Conservation (phyloP, 1,140 invertebrate species). For the Teleogryllus occipitalis region DNA sequence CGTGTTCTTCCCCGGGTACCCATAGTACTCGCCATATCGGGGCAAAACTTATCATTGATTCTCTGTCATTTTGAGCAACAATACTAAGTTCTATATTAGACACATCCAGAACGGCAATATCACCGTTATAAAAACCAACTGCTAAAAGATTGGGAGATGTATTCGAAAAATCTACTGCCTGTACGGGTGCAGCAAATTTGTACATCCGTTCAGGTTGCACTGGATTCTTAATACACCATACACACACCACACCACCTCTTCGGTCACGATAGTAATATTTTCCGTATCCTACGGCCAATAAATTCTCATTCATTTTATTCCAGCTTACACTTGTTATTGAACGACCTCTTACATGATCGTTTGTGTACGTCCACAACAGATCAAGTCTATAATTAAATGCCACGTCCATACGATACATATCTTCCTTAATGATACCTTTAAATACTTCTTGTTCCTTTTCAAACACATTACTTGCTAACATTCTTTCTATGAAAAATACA, state of each 20-base stretch:
- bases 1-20: neutral
- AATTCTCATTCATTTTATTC: conserved; percentile 52
- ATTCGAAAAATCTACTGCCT: conserved; percentile 63
- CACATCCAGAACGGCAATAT: conserved; percentile 62
- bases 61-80: conserved; percentile 43
- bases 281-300: conserved; percentile 63
- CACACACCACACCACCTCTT: conserved; percentile 54
- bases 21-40: conserved; percentile 51
- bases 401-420: conserved; percentile 49
- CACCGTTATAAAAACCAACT: conserved; percentile 70
- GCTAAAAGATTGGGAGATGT: conserved; percentile 61
- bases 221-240: conserved; percentile 83
- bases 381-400: conserved; percentile 53
- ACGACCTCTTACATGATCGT: conserved; percentile 26
- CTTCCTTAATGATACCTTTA: conserved; percentile 47
- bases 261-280: conserved; percentile 45
- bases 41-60: conserved; percentile 48
- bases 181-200: conserved; percentile 57
- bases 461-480: conserved; percentile 57
- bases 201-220: conserved; percentile 67
- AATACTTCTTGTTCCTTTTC: conserved; percentile 54
- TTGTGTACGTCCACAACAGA: conserved; percentile 53
- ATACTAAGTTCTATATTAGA: conserved; percentile 33
- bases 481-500: conserved; percentile 51
- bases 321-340: conserved; percentile 50